These are phyloP conservation scores for Lycophotia porphyrea DNA, from an alignment of 2,888 invertebrate genomes.

Conservation along the genomic window DNA sequence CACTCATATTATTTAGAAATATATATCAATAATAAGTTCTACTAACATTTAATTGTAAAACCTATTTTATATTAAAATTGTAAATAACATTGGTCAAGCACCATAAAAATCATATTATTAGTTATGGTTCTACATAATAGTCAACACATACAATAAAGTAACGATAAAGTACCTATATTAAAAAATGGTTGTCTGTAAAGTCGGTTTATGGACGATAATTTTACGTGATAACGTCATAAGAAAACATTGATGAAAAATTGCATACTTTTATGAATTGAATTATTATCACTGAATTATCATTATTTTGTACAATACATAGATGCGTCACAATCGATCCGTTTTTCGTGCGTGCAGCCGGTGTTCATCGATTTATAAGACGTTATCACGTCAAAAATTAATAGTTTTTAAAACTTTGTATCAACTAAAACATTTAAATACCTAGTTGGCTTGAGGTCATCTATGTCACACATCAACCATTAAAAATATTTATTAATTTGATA, in stretches of 20 bases:
- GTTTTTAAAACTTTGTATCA: not conserved
- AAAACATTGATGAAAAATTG: no score
- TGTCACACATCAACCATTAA: not conserved
- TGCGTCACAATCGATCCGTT: no score
- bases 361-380: no score
- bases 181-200: no score
- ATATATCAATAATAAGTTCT: not conserved
- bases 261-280: no score
- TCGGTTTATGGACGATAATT: no score
- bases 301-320: no score
- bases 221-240: no score
- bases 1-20: no score
- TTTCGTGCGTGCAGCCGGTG: no score
- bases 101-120: slow-evolving; percentile 24
- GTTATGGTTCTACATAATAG: slow-evolving; percentile 18
- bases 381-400: slow-evolving; percentile 11
- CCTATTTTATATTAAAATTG: not conserved
- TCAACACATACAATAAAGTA: not conserved
- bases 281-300: no score
- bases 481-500: not conserved
- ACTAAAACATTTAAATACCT: slow-evolving; percentile 1
- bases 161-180: not conserved
- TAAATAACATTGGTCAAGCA: not conserved
- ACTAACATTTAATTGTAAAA: slow-evolving; percentile 4
- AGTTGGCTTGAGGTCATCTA: not conserved